Percentiles rank a stretch among this genome's conserved stretches.
These are phyloP conservation scores for Plemyria rubiginata DNA, from an alignment of 2,888 invertebrate species.

Conservation along the genomic window DNA sequence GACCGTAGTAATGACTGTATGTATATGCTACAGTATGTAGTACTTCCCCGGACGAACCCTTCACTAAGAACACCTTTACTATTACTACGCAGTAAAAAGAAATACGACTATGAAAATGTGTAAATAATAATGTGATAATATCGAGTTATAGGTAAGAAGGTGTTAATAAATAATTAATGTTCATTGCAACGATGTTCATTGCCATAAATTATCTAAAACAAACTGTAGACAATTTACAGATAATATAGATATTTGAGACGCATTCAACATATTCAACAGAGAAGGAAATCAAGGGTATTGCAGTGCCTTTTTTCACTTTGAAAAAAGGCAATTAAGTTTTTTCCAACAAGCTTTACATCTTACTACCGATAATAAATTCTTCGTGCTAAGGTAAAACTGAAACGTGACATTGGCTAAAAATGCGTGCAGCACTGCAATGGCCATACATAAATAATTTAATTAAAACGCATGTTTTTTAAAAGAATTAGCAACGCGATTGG, in stretches of 20 bases:
- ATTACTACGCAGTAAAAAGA: neutral
- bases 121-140: neutral
- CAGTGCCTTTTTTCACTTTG: neutral
- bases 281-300: neutral
- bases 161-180: neutral
- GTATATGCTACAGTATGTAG: no score
- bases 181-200: no score
- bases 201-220: constrained; percentile 2
- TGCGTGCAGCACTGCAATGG: no score
- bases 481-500: no score
- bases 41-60: neutral
- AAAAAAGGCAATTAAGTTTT: no score
- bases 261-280: neutral
- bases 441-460: no score
- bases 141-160: neutral
- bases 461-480: no score
- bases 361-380: no score
- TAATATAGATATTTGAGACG: neutral
- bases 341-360: no score
- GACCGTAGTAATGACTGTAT: neutral
- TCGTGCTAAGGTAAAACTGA: no score
- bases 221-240: constrained; percentile 3
- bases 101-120: no score
- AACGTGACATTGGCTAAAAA: no score
- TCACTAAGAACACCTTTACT: neutral